Evolutionary conservation across 2,797 vertebrate genomes (phyloP), one percentile per base, ranked within the genome.

Genomic region (Arrhamphus sclerolepis): DNA sequence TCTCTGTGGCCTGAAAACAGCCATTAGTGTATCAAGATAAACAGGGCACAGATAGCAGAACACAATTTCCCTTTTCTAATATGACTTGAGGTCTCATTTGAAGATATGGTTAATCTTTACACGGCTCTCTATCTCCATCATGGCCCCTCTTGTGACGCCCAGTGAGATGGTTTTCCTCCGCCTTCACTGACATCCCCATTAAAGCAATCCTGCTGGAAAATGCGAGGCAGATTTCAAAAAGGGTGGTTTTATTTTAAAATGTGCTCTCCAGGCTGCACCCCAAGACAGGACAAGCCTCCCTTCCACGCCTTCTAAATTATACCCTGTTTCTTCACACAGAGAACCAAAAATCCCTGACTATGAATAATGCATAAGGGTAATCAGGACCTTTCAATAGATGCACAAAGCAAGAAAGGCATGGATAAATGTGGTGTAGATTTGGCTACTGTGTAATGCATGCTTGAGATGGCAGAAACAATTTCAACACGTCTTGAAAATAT

Each of bases 171-270:
- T 75, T 70, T 62, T 49, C 68, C 79, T 83, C 72, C 78, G 84
- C 70, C 82, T 73, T 80, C 53, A 78, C 73, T 84, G 88, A 90
- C 87, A 89, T 87, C 75, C 84, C 88, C 86, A 92, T 92, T 91
- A 93, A 80, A 83, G 85, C 82, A 85, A 86, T 88, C 74, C 70
- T 52, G 72, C 82, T 91, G 89, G 92, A 92, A 87, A 93, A 93
- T 91, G 87, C 82, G 82, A 87, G 77, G 83, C 82, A 88, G 84
- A 91, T 90, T 90, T 91, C 84, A 78, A 73, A 89, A 79, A 81
- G 75, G 72, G 75, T 72, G 66, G 80, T 77, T 88, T 91, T 81
- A 83, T 88, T 83, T 89, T 66, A 80, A 74, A 70, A 56, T 76
- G 83, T 76, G 83, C 82, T 86, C 70, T 75, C 83, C 56, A 66